A percentile compares a stretch with the other conserved stretches of the same genome.
phyloP scores from a whole-genome alignment of 2,888 invertebrate genomes.

The Mechanitis mazaeus region DNA sequence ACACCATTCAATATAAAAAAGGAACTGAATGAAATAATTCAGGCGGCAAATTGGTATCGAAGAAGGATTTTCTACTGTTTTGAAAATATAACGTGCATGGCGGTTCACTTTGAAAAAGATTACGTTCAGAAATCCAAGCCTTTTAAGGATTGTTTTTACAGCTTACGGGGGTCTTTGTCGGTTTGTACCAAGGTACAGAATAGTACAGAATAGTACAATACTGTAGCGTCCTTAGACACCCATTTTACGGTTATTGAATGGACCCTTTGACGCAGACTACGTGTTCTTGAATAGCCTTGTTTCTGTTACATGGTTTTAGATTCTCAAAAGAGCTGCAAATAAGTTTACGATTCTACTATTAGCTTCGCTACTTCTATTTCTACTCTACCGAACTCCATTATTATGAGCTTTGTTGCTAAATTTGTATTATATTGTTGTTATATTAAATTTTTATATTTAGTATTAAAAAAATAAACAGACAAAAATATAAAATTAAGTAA shows the following conservation, averaged over 20 bases:
- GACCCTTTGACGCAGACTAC: slow-evolving; percentile 56
- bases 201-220: slow-evolving; percentile 44
- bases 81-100: slow-evolving; percentile 61
- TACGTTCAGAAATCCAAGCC: slow-evolving; percentile 52
- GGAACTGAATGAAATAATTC: slow-evolving; percentile 53
- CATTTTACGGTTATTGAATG: slow-evolving; percentile 60
- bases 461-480: no score
- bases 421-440: no score
- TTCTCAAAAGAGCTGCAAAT: slow-evolving; percentile 51
- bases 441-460: no score
- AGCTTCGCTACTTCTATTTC: slow-evolving; percentile 34
- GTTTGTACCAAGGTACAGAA: slow-evolving; percentile 48
- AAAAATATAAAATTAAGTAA: no score
- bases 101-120: slow-evolving; percentile 68
- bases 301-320: slow-evolving; percentile 63
- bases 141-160: slow-evolving; percentile 71
- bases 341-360: slow-evolving; percentile 34
- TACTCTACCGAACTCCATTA: slow-evolving; percentile 19
- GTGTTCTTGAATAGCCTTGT: slow-evolving; percentile 62
- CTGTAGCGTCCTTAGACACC: slow-evolving; percentile 40
- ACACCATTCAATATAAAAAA: slow-evolving; percentile 50
- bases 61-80: slow-evolving; percentile 74
- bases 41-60: slow-evolving; percentile 72
- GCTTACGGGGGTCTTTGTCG: slow-evolving; percentile 71
- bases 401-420: slow-evolving; percentile 16